A percentile compares a stretch with the other conserved stretches of the same genome.
Conservation (phyloP, 2,888 invertebrate species). For the Fabriciana adippe region DNA sequence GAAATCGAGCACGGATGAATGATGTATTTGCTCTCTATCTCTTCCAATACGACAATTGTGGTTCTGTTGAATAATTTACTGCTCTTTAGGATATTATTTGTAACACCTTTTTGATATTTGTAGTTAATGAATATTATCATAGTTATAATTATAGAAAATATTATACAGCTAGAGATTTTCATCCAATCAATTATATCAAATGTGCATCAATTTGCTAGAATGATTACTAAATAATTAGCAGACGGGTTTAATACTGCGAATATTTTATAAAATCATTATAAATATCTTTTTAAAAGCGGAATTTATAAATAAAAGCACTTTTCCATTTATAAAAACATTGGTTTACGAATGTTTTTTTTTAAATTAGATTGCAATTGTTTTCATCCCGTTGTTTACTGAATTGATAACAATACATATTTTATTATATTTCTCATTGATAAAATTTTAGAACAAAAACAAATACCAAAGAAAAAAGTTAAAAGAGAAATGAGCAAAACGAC, state of each 20-base stretch:
- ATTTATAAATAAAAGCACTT: not conserved
- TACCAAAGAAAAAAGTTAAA: conserved; percentile 63
- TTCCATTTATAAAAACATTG: conserved; percentile 2
- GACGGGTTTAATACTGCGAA: not conserved
- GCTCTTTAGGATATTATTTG: not conserved
- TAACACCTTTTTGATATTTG: too few species aligned
- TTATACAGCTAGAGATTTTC: too few species aligned
- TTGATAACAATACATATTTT: conserved; percentile 11
- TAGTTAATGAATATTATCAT: too few species aligned
- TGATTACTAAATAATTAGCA: too few species aligned
- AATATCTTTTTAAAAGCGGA: not conserved
- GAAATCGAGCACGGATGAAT: conserved; percentile 47
- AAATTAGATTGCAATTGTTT: not conserved
- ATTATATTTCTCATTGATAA: conserved; percentile 14
- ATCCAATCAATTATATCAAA: too few species aligned
- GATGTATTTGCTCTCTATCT: conserved; percentile 16
- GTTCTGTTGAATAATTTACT: not conserved
- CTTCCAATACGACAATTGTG: conserved; percentile 13
- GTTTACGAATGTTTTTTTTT: not conserved
- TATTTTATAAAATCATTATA: not conserved
- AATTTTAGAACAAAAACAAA: conserved; percentile 35
- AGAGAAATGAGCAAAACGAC: conserved; percentile 59
- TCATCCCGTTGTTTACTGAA: not conserved
- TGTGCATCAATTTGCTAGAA: too few species aligned
- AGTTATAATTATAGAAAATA: too few species aligned